A percentile compares a stretch with the other conserved stretches of the same genome.
These are phyloP conservation scores for Scortum barcoo DNA, from an alignment of 2,113 vertebrate genomes.

Conservation along the genomic window DNA sequence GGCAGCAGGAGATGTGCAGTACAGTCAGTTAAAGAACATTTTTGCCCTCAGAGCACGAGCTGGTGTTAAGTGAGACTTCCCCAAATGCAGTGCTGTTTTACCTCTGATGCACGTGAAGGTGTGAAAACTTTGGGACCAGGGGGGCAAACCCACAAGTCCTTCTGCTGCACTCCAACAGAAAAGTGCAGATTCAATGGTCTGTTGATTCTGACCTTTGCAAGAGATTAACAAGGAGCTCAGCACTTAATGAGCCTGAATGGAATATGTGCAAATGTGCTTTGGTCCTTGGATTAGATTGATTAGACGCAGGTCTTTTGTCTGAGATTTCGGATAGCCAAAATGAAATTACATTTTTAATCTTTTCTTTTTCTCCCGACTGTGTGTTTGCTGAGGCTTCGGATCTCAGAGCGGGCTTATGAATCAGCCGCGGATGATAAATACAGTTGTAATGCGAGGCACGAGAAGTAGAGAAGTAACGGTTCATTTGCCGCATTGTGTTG, in stretches of 20 bases:
- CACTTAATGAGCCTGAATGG: conserved; percentile 48
- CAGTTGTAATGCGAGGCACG: conserved; percentile 17
- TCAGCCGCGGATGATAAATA: not conserved
- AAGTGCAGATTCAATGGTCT: conserved; percentile 31
- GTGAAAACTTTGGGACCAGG: not conserved
- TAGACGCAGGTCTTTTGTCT: conserved; percentile 5
- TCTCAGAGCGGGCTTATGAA: conserved; percentile 15
- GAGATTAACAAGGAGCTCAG: conserved; percentile 42
- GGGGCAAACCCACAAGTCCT: not conserved
- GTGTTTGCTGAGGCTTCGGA: conserved; percentile 15
- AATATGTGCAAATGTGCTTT: conserved; percentile 43
- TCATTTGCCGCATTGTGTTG: conserved; percentile 64
- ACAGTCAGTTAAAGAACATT: not conserved
- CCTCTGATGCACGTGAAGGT: not conserved
- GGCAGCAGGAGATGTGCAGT: not conserved
- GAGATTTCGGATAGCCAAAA: conserved; percentile 6
- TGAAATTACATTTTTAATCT: conserved; percentile 11
- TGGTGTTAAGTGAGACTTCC: not conserved
- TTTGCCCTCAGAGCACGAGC: not conserved
- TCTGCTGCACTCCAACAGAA: conserved; percentile 9
- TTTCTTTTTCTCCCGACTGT: not conserved
- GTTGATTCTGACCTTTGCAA: conserved; percentile 63
- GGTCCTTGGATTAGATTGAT: conserved; percentile 30
- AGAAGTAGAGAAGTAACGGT: conserved; percentile 36
- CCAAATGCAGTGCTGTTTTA: not conserved